Evolutionary conservation across 1,140 invertebrate genomes (phyloP).

Genomic region (Vollenhovia emeryi): DNA sequence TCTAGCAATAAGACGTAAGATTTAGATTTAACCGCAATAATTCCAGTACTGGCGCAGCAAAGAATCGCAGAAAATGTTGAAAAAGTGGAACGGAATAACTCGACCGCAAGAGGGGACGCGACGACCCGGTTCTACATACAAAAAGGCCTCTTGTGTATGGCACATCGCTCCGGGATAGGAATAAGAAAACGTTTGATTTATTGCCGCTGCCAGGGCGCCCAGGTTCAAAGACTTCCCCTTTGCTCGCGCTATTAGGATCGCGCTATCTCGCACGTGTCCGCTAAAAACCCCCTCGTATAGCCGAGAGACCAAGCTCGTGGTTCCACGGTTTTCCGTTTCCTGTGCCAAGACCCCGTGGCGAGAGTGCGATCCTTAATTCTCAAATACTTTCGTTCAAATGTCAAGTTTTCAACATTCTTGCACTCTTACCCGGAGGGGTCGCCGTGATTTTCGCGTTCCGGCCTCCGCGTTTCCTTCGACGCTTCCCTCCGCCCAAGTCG

Average conservation of each 20-base stretch:
- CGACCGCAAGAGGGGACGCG: not conserved
- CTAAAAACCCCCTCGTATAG: slow-evolving; percentile 38
- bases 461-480: slow-evolving; percentile 33
- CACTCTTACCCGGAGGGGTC: not conserved
- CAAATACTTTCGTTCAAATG: slow-evolving; percentile 23
- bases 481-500: not conserved
- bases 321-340: slow-evolving; percentile 4
- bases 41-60: not conserved
- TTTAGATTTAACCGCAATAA: not conserved
- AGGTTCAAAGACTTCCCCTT: slow-evolving; percentile 25
- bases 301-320: not conserved
- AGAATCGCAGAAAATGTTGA: not conserved
- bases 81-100: not conserved
- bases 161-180: slow-evolving; percentile 42
- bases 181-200: slow-evolving; percentile 60
- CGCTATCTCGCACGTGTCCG: slow-evolving; percentile 26
- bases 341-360: not conserved
- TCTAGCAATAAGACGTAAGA: not conserved
- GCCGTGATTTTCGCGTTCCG: not conserved
- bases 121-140: slow-evolving; percentile 19
- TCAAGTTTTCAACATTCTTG: not conserved
- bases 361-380: slow-evolving; percentile 36
- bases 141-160: slow-evolving; percentile 32
- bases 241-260: slow-evolving; percentile 13
- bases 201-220: not conserved